Evolutionary conservation across 2,797 vertebrate genomes (phyloP).

Genomic region (Dipus sagitta): DNA sequence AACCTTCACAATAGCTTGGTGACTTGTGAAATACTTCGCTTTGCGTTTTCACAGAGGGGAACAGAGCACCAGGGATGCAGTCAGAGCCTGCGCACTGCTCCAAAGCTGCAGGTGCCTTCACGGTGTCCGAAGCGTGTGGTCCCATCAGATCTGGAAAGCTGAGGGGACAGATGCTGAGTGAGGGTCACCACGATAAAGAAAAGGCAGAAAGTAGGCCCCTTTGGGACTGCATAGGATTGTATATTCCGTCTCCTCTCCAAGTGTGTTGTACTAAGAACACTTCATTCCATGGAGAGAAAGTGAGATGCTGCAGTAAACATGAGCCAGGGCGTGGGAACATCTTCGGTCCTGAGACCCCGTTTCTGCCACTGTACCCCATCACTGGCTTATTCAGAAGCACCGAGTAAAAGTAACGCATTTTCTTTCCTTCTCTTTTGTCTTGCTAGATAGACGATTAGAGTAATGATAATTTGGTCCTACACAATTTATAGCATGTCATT

Average conservation of each 20-base stretch:
- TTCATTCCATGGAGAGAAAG: not conserved
- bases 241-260: not conserved
- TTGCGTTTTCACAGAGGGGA: conserved; percentile 53
- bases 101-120: not conserved
- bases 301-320: not conserved
- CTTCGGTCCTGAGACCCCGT: not conserved
- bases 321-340: not conserved
- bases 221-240: not conserved
- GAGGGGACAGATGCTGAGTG: not conserved
- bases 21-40: conserved; percentile 72
- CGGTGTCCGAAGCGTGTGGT: conserved; percentile 2
- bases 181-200: not conserved
- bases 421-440: conserved; percentile 43
- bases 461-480: conserved; percentile 6
- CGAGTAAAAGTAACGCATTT: not conserved
- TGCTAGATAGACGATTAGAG: not conserved
- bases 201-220: not conserved
- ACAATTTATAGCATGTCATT: conserved; percentile 52
- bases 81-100: conserved; percentile 41
- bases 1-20: conserved; percentile 72
- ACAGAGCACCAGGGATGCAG: not conserved
- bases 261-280: not conserved
- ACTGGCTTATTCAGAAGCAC: not conserved
- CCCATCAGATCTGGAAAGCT: not conserved
- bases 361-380: not conserved